Base-by-base conservation (phyloP, 2,797 vertebrate species). In the Pitangus sulphuratus region DNA sequence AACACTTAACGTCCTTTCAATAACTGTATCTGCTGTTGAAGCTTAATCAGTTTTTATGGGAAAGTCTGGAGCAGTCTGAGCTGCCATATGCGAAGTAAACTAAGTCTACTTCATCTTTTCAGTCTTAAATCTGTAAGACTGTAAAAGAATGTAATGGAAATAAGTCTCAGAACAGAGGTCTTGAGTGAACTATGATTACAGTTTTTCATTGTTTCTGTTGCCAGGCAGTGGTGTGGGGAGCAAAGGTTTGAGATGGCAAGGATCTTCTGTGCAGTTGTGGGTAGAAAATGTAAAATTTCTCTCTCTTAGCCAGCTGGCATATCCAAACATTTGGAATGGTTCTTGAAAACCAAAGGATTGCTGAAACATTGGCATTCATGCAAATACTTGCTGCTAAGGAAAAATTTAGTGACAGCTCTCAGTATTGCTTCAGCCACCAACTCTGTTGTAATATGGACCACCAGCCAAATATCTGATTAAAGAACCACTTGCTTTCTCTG, bases 401-500 rank as follows among this genome's bases (percentile, higher is more conserved):
- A 77, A 82, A 84, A 84, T 37, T 31, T 18, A 78, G 51, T 68
- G 58, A 68, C n/a, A 58, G 21, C 37, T 45, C 61, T 77, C 76
- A 18, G 15, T 53, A 47, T 69, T 22, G n/a, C 42, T 94, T 81
- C 45, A 19, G 91, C 53, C 47, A 57, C 60, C 21, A 20, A 5
- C 37, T 85, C 53, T 6, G 11, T 71, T 62, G 71, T 61, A 69
- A 40, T 80, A 71, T 16, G 26, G 83, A 92, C 89, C 75, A 64
- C 57, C 83, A 87, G 71, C 2, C 20, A 93, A 95, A 82, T 37
- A 83, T 94, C 66, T 94, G 58, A 47, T 91, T 89, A 94, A 84
- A 89, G 78, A 92, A 76, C 6, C 20, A 87, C 93, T 91, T 4
- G 2, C 66, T 97, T 94, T 91, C 85, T 97, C 91, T 90, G 88